Conservation (phyloP, 2,888 invertebrate species). For the Phengaris arion region DNA sequence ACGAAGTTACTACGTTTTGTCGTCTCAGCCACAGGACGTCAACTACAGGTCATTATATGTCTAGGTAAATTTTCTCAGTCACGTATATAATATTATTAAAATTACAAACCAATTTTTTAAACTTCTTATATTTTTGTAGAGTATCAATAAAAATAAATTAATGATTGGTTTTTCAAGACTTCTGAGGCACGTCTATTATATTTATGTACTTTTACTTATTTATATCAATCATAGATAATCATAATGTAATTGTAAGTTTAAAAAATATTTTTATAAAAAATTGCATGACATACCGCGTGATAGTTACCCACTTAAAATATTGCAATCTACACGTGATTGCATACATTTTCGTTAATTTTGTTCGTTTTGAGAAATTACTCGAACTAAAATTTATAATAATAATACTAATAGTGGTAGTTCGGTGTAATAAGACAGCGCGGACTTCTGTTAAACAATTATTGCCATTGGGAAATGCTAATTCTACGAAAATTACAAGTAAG, state of each 20-base stretch:
- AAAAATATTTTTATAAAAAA: conserved; percentile 3
- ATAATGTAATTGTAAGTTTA: neutral
- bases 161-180: neutral
- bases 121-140: neutral
- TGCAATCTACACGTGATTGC: conserved; percentile 13
- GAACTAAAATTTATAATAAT: conserved; percentile 25
- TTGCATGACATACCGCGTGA: neutral
- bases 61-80: neutral
- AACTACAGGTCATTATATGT: too few species aligned
- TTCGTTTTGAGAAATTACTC: conserved; percentile 20
- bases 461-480: conserved; percentile 62
- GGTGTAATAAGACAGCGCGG: conserved; percentile 27
- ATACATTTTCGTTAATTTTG: conserved; percentile 24
- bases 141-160: conserved; percentile 7
- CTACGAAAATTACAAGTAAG: conserved; percentile 66
- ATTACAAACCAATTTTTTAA: neutral
- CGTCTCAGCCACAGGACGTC: too few species aligned
- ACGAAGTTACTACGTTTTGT: too few species aligned
- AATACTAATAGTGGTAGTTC: conserved; percentile 18
- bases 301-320: neutral
- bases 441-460: conserved; percentile 59
- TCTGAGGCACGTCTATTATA: neutral
- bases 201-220: neutral
- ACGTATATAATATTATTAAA: neutral
- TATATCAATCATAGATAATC: conserved; percentile 5